Evolutionary conservation across 2,113 vertebrate genomes (phyloP), one percentile per base, ranked within the genome.

Genomic region (Trematocara unimaculatum): DNA sequence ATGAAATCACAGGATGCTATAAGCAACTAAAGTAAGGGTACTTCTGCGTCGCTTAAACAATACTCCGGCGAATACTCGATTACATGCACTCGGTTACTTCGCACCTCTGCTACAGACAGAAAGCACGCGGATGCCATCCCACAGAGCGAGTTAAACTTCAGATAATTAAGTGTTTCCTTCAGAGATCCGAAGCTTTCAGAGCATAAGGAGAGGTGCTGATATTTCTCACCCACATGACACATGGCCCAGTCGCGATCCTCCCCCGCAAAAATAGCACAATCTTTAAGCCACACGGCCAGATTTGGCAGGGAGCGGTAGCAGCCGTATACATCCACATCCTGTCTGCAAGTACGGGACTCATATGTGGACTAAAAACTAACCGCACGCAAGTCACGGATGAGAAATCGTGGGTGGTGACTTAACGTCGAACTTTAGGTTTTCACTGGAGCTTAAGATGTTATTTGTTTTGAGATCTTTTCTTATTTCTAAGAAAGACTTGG

Each of bases 181-280:
- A 64, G 87, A 74, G 87, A 84, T 55, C 84, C 62, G 83, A 90
- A 95, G 91, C 90, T 89, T 93, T 70, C 31, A 12, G 89, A 95
- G 93, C 95, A 96, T 96, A 96, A 95, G 95, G 95, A 95, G 94
- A 95, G 91, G 93, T 95, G 95, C 91, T 83, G 94, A 89, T 90
- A 91, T 81, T 94, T 91, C 91, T 92, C 95, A 94, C 95, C 92
- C 93, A 93, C 88, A 54, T 92, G 95, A 96, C 95, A 95, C 94
- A 87, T 83, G 84, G 88, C 90, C 91, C 93, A 91, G 88, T 90
- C 89, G 91, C 88, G 38, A 85, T 90, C 91, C 94, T 91, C 95
- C 94, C 94, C 91, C 95, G 88, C 94, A 91, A 89, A 91, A 88
- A 90, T 67, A 88, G 93, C 94, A 80, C 94, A 91, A 90, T 89